These are phyloP conservation scores for Frankliniella fusca DNA, from an alignment of 2,888 invertebrate genomes.

Conservation along the genomic window DNA sequence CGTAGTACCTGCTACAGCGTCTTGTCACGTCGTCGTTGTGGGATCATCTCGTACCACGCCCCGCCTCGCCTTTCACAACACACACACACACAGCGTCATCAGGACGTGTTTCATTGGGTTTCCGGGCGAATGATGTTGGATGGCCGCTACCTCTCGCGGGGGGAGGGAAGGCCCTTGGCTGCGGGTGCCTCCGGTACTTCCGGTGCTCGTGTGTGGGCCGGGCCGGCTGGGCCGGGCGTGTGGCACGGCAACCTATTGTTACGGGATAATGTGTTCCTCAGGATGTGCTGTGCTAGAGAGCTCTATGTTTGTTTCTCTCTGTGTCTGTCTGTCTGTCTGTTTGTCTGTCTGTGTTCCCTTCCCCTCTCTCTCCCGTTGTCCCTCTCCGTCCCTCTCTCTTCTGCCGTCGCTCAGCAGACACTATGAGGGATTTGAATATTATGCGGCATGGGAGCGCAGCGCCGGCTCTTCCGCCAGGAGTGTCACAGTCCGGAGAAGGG, in stretches of 20 bases:
- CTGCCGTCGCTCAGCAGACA: background rate
- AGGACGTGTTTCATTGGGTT: conserved; percentile 19
- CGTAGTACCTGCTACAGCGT: too few species aligned
- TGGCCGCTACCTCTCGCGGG: background rate
- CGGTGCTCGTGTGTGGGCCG: conserved; percentile 17
- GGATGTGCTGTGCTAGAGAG: background rate
- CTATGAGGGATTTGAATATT: conserved; percentile 23
- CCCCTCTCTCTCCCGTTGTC: background rate
- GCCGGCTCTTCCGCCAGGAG: background rate
- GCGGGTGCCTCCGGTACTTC: background rate
- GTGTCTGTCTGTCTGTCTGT: background rate
- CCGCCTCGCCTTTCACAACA: background rate
- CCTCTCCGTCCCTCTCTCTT: background rate
- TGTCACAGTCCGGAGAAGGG: too few species aligned
- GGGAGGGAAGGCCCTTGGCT: background rate
- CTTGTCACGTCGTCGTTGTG: background rate
- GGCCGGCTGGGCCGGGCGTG: background rate
- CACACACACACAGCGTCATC: background rate
- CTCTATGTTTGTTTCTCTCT: conserved; percentile 4
- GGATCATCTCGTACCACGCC: background rate
- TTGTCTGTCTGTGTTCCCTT: too few species aligned
- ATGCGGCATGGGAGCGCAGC: background rate
- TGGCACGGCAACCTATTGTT: conserved; percentile 1
- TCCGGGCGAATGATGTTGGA: conserved; percentile 11
- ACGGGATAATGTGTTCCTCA: conserved; percentile 17